Percentiles rank a stretch among this genome's conserved stretches.
These are phyloP conservation scores for Atopsyche davidsoni DNA, from an alignment of 1,140 invertebrate species.

Conservation along the genomic window DNA sequence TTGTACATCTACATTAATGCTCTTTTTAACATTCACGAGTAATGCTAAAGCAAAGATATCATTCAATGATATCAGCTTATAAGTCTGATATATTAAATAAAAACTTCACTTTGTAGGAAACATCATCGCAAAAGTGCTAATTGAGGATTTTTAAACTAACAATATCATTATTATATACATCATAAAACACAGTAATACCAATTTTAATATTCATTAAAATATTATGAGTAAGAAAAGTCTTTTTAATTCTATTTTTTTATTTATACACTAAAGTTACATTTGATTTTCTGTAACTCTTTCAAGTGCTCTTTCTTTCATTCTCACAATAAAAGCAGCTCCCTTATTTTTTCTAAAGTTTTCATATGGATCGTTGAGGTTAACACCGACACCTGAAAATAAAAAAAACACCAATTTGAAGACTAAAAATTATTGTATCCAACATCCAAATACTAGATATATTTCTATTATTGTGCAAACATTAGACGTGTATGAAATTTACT, in stretches of 20 bases:
- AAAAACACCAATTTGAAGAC: slow-evolving; percentile 10
- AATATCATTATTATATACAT: background rate
- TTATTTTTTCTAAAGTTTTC: slow-evolving; percentile 96
- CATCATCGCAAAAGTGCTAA: background rate
- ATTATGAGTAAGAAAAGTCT: background rate
- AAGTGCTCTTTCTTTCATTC: slow-evolving; percentile 90
- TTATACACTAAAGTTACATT: background rate
- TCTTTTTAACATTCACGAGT: too few species aligned
- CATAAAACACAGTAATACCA: background rate
- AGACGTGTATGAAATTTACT: too few species aligned
- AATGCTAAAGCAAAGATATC: too few species aligned
- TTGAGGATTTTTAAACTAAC: background rate
- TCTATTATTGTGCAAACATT: too few species aligned
- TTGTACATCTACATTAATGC: too few species aligned
- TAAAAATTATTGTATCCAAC: slow-evolving; percentile 1
- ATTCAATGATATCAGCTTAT: too few species aligned
- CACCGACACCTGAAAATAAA: slow-evolving; percentile 60
- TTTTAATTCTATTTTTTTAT: background rate
- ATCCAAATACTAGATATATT: too few species aligned
- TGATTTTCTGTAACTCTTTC: slow-evolving; percentile 53
- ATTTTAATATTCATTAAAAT: background rate
- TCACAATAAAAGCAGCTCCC: slow-evolving; percentile 90
- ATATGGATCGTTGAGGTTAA: slow-evolving; percentile 89
- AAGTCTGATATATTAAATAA: too few species aligned
- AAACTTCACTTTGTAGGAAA: too few species aligned